Base-by-base conservation (phyloP, 2,888 invertebrate species). In the Patella ulyssiponensis region DNA sequence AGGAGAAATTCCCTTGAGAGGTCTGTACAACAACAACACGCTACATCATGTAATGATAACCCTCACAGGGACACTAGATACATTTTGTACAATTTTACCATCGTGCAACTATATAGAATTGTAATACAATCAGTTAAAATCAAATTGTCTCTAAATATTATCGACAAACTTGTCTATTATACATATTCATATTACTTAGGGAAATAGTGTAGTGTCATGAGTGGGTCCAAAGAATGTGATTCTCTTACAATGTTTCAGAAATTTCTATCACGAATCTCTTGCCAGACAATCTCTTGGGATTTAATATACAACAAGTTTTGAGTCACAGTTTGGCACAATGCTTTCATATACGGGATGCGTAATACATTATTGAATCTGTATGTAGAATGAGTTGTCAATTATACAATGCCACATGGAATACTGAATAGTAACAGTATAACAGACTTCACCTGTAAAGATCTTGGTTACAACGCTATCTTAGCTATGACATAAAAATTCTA, bases 41-140 rank as follows among this genome's bases (percentile, higher is more conserved):
- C 77, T 73, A 77, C 69, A 73, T 77, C 64, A 77, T 77, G 77
- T 73, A 77, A 77, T 73, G 54, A 27, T 23, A 77, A 64, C 64
- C 23, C 64, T 64, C 64, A 64, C 20, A 23, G 64, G 64, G 64
- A 64, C 23, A 64, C 64, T 64, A 64, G 64, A 64, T 23, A 64
- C 64, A 64, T 64, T 64, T 64, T 64, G 20, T 23, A 20, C 20
- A 23, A 20, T 23, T 64, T 23, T 23, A 64, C 64, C 64, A 23
- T 64, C 64, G 20, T 64, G 20, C 20, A 23, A 11, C 23, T 64
- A 11, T 64, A 64, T 20, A 64, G 64, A 64, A 64, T 23, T 15
- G 23, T 64, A 64, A 64, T 64, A 64, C 20, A 23, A 64, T 64
- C 20, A 64, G 64, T 23, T 64, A 64, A 64, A 64, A 64, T 64